Percentiles rank a stretch among this genome's conserved stretches.
phyloP scores from a whole-genome alignment of 2,888 invertebrate species.

The Torymus tubicola region DNA sequence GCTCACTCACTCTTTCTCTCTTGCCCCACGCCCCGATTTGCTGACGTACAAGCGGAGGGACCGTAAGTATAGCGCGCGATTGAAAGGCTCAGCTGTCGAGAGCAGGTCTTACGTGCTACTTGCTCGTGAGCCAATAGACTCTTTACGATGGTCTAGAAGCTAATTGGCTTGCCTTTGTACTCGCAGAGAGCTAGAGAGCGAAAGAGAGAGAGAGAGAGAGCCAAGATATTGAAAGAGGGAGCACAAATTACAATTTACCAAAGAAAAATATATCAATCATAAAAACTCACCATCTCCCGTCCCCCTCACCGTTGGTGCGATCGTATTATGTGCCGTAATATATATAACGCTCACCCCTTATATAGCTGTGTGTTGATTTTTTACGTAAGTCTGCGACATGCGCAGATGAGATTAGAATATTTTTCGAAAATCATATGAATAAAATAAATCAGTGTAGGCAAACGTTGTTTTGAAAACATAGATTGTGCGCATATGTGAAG shows the following conservation, averaged over 20 bases:
- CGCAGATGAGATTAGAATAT: background rate
- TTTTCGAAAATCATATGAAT: background rate
- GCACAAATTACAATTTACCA: conserved; percentile 37
- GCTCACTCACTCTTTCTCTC: too few relatives aligned
- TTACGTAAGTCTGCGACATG: background rate
- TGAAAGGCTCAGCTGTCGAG: conserved; percentile 49
- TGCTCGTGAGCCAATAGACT: conserved; percentile 24
- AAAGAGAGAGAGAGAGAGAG: background rate
- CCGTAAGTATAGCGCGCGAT: conserved; percentile 17
- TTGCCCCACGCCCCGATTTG: too few relatives aligned
- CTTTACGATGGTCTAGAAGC: conserved; percentile 48
- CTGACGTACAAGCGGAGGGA: too few relatives aligned
- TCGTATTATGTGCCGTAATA: conserved; percentile 19
- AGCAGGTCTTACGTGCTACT: conserved; percentile 24
- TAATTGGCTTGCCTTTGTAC: conserved; percentile 55
- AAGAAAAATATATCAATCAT: conserved; percentile 34
- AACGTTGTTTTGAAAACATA: too few relatives aligned
- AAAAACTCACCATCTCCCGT: background rate
- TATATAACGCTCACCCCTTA: background rate
- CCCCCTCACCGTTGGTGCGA: background rate
- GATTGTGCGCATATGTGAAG: too few relatives aligned
- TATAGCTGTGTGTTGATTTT: background rate
- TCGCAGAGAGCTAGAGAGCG: background rate
- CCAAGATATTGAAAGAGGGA: background rate
- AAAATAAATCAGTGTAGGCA: conserved; percentile 12